These are phyloP conservation scores for Daktulosphaira vitifoliae DNA, from an alignment of 1,140 invertebrate species.

Conservation along the genomic window DNA sequence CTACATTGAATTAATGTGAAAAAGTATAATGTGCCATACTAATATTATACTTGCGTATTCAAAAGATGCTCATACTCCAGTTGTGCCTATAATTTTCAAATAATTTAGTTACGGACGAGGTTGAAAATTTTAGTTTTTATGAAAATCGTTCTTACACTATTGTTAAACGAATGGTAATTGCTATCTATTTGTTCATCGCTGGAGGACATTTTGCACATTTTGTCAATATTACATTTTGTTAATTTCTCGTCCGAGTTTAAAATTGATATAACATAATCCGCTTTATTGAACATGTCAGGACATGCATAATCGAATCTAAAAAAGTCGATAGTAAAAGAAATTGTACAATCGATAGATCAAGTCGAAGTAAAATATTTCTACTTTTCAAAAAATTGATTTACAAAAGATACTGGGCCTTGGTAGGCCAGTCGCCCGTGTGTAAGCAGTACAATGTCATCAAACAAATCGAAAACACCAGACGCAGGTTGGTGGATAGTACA, in stretches of 20 bases:
- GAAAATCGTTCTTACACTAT: too few species aligned
- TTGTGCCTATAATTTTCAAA: background rate
- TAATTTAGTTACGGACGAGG: background rate
- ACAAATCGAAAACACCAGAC: conserved; percentile 89
- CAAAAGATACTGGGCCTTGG: conserved; percentile 59
- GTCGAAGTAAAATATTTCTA: conserved; percentile 43
- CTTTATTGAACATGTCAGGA: conserved; percentile 2
- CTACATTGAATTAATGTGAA: too few species aligned
- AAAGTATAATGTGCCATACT: too few species aligned
- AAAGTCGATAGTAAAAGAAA: background rate
- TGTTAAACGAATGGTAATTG: conserved; percentile 5
- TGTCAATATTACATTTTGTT: background rate
- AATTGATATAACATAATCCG: background rate
- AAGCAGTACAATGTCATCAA: conserved; percentile 70
- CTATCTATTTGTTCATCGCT: background rate
- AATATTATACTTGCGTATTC: background rate
- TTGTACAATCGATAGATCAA: background rate
- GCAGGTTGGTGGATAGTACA: conserved; percentile 97
- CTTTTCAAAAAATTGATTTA: conserved; percentile 55
- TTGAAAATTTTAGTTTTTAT: too few species aligned
- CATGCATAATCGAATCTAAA: conserved; percentile 5
- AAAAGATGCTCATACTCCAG: conserved; percentile 12
- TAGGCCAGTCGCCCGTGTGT: conserved; percentile 71
- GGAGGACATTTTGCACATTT: conserved; percentile 17
- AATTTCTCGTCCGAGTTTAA: background rate